A percentile compares a stretch with the other conserved stretches of the same genome.
Conservation (phyloP, 92 coral and sea anemone genomes). For the Desmophyllum pertusum region DNA sequence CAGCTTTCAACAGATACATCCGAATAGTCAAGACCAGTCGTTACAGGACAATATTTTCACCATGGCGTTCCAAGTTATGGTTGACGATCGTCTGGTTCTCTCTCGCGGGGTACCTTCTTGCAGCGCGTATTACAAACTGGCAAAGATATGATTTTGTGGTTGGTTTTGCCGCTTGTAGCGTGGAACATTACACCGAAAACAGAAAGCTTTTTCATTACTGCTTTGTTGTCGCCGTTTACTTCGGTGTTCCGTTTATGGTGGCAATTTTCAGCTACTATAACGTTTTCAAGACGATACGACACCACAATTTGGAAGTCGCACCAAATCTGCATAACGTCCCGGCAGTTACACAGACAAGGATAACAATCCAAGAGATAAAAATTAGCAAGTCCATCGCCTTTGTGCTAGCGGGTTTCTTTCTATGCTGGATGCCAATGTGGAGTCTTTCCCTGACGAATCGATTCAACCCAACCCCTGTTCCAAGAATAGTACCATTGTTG, state of each 20-base stretch:
- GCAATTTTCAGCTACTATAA: conserved; percentile 38
- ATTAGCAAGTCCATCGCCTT: conserved; percentile 23
- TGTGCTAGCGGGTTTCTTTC: conserved; percentile 20
- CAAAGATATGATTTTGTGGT: conserved; percentile 51
- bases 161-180: conserved; percentile 56
- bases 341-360: neutral
- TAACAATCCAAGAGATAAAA: conserved; percentile 31
- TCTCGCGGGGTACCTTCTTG: conserved; percentile 43
- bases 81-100: conserved; percentile 31
- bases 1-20: conserved; percentile 76
- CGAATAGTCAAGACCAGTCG: conserved; percentile 64
- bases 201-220: conserved; percentile 42
- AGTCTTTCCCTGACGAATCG: conserved; percentile 29
- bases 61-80: conserved; percentile 51
- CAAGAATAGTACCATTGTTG: conserved; percentile 12
- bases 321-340: neutral
- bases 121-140: conserved; percentile 47
- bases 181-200: conserved; percentile 36
- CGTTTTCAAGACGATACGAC: conserved; percentile 29
- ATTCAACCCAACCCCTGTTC: conserved; percentile 1
- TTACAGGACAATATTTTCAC: conserved; percentile 63
- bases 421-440: conserved; percentile 48
- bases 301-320: conserved; percentile 15
- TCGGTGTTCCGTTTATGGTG: conserved; percentile 40
- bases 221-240: conserved; percentile 31